These are phyloP conservation scores for Drosophila truncata DNA, from an alignment of 1,140 invertebrate species.

Conservation along the genomic window DNA sequence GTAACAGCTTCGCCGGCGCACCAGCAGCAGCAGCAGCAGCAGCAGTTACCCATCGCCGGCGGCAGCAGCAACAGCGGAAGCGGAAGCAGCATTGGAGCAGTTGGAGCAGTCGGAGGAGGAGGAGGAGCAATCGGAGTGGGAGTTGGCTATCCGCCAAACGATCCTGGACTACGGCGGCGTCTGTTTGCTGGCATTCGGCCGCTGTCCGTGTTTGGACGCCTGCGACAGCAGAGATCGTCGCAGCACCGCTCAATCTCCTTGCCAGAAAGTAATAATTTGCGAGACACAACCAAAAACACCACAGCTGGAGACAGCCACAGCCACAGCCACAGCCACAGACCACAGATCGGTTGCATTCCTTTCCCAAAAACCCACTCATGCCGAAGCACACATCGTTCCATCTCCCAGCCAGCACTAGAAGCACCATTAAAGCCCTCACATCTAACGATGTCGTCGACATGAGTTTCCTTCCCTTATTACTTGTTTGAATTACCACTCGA, in stretches of 20 bases:
- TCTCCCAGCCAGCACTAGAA: conserved; percentile 39
- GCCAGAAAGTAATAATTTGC: conserved; percentile 92
- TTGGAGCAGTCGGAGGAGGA: conserved; percentile 4
- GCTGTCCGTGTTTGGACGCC: conserved; percentile 90
- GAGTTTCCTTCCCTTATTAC: conserved; percentile 64
- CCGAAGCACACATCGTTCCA: conserved; percentile 33
- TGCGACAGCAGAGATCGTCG: conserved; percentile 88
- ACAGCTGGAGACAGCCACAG: conserved; percentile 35
- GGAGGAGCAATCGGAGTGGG: conserved; percentile 1
- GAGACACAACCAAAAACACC: conserved; percentile 54
- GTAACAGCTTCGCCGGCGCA: conserved; percentile 54
- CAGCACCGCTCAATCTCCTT: conserved; percentile 90
- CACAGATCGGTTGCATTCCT: background rate
- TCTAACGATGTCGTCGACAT: conserved; percentile 9
- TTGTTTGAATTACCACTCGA: conserved; percentile 68
- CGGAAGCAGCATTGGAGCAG: conserved; percentile 27
- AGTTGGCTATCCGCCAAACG: conserved; percentile 63
- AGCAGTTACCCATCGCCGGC: conserved; percentile 23
- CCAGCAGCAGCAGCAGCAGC: conserved; percentile 55
- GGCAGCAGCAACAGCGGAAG: conserved; percentile 41
- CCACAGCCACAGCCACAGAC: conserved; percentile 21
- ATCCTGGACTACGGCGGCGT: conserved; percentile 88
- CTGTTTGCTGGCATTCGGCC: conserved; percentile 91
- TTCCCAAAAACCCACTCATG: conserved; percentile 3
- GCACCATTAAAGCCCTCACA: conserved; percentile 12